Percentiles rank a stretch among this genome's conserved stretches.
phyloP scores from a whole-genome alignment of 2,113 vertebrate genomes.

The Engraulis encrasicolus region DNA sequence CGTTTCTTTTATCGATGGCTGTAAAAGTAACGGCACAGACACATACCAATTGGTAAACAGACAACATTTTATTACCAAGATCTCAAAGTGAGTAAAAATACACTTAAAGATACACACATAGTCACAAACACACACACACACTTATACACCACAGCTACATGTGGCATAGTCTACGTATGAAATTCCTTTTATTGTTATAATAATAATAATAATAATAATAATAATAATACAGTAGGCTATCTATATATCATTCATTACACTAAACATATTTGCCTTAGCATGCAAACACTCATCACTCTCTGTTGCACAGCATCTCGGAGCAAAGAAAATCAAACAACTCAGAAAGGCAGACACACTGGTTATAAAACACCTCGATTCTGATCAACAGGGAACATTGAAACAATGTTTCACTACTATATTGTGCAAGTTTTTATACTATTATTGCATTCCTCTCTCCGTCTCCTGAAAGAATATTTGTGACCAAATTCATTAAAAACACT shows the following conservation, averaged over 20 bases:
- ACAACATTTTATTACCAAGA: conserved; percentile 42
- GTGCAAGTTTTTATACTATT: conserved; percentile 9
- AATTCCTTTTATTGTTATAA: neutral
- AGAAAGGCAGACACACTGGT: neutral
- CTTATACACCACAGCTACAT: neutral
- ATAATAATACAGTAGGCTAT: too few relatives aligned
- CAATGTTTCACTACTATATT: neutral
- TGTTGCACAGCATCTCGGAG: neutral
- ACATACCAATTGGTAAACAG: conserved; percentile 31
- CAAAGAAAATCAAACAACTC: conserved; percentile 18
- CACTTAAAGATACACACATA: conserved; percentile 9
- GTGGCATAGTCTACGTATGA: neutral
- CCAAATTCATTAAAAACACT: neutral
- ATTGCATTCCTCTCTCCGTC: neutral
- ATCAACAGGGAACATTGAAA: neutral
- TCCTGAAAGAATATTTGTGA: neutral
- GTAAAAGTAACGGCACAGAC: conserved; percentile 1
- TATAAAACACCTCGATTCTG: neutral
- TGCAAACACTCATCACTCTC: conserved; percentile 7
- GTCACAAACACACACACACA: neutral
- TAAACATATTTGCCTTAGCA: neutral
- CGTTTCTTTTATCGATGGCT: neutral
- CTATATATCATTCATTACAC: neutral
- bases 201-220: too few relatives aligned
- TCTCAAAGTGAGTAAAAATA: conserved; percentile 31